Base-by-base conservation (phyloP, 1,140 invertebrate species). In the Drosophila lacteicornis region DNA sequence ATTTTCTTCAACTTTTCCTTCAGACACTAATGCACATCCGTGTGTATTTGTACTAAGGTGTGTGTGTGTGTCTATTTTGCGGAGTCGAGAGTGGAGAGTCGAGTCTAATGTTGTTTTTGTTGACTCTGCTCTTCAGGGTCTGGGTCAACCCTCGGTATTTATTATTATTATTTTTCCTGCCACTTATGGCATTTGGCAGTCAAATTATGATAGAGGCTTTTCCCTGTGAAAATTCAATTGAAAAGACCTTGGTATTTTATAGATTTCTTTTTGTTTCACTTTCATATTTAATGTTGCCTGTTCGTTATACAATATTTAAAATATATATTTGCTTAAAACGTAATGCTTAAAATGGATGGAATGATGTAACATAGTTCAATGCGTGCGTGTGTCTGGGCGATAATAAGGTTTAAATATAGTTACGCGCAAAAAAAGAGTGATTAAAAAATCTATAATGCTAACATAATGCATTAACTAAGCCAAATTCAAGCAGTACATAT, bases 91-190 rank as follows among this genome's bases (percentile, higher is more conserved):
- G 59, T 71, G 60, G 51, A 43, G 53, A 33, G 46, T 51, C 27
- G 27, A 50, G 38, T 43, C 45, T 75, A 65, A 80, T 80, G 71
- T 75, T 69, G 79, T 75, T 75, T 75, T 75, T 61, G 70, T 80
- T 80, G 78, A 69, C 59, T 68, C 58, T 65, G 76, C 76, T 76
- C 71, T 79, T 62, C 25, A 5, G 51, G 2, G 12, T 22, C 6
- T 25, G 27, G 46, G 12, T 42, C 62, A 57, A 22, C 17, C 53
- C 13, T 11, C 11, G 36, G 38, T 53, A 50, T 60, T 50, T 66
- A 58, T 65, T 80, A 80, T 65, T 80, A 80, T 79, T 79, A 42
- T 59, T 73, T 56, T 66, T 56, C 40, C 38, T 50, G 8, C 46
- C 59, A 56, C 66, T 65, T 77, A 38, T n/a, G 61, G 68, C 60